Base-by-base conservation (phyloP, 2,797 vertebrate species). In the Danio albolineatus region DNA sequence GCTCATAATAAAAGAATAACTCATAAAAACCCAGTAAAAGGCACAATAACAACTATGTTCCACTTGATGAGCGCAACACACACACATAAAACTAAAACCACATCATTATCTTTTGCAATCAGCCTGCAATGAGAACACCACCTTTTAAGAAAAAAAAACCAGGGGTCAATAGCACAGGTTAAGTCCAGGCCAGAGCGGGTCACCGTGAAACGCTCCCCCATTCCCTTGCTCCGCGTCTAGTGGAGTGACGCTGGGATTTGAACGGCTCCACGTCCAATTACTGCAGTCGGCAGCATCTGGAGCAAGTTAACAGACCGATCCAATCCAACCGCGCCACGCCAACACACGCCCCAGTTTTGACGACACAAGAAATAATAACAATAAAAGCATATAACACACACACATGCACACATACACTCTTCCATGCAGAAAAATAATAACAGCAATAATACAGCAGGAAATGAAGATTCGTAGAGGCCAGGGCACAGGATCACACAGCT, bases 261-360 rank as follows among this genome's bases (percentile, higher is more conserved):
- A 94, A 93, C 62, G 86, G 96, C 96, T 96, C 96, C 95, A 93
- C 90, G 94, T 91, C 92, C 96, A 97, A 97, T 97, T 97, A 97
- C 90, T 92, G 93, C 91, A 89, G 95, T 94, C 95, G 90, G 87
- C 92, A 16, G 92, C 96, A 97, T 97, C 96, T 98, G 96, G 96
- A 96, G 96, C 89, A 91, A 94, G 95, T 97, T 96, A 92, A 76
- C 82, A 84, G 76, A 39, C 71, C 62, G 80, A 78, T 81, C 78
- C 79, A 82, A 67, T 86, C 82, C 82, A 85, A 89, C 88, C 88
- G 86, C 88, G 89, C 69, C 85, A 89, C 82, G 56, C 82, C 83
- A 88, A 89, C 90, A 89, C 88, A 88, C 88, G 87, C 89, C 87
- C 86, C 66, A 76, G 87, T 86, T 87, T 90, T 89, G 88, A 88